Conservation (phyloP, 2,113 vertebrate genomes). For the Heloderma charlesbogerti region DNA sequence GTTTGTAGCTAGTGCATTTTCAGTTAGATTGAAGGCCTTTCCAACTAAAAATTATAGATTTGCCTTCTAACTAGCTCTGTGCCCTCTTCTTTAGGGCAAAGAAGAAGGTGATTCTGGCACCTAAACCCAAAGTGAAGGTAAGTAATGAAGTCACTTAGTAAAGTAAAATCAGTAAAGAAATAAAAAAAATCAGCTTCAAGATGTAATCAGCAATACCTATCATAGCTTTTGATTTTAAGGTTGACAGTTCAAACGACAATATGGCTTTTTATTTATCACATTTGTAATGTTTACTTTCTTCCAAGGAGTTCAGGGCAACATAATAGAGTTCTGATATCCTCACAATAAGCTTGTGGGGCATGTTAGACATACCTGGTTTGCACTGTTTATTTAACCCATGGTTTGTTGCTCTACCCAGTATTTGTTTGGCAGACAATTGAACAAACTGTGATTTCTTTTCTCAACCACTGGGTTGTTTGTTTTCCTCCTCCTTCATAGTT, state of each 20-base stretch:
- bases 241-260: neutral
- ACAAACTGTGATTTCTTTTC: too few relatives aligned
- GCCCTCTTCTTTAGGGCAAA: slow-evolving; percentile 83
- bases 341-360: neutral
- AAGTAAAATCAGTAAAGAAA: neutral
- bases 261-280: neutral
- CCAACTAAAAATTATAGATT: neutral
- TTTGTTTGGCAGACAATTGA: too few relatives aligned
- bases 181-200: neutral
- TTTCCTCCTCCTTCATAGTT: too few relatives aligned
- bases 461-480: too few relatives aligned
- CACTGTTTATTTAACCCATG: too few relatives aligned
- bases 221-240: neutral
- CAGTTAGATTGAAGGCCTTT: neutral
- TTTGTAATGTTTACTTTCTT: neutral
- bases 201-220: neutral
- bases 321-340: neutral
- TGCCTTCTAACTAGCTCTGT: slow-evolving; percentile 22
- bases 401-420: too few relatives aligned
- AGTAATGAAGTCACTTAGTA: slow-evolving; percentile 42
- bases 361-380: neutral
- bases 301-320: neutral
- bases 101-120: slow-evolving; percentile 90
- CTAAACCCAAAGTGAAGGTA: slow-evolving; percentile 94
- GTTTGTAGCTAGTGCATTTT: neutral